Conservation (phyloP, 1,140 invertebrate genomes). For the Listronotus bonariensis region DNA sequence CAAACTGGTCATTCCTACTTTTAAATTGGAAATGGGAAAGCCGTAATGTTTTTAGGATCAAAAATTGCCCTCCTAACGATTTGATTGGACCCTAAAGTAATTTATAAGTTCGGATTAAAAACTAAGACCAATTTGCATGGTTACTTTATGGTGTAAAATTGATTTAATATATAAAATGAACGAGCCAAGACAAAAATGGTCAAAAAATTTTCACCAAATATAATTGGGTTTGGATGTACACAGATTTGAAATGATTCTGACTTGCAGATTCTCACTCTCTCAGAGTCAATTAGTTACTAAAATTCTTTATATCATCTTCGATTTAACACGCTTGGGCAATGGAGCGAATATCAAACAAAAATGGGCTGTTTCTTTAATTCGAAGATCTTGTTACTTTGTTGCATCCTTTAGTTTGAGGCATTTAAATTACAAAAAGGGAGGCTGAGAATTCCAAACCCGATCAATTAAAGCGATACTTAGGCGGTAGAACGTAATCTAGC, state of each 20-base stretch:
- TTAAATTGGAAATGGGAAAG: no score
- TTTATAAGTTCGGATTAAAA: no score
- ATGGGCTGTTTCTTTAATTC: conserved; percentile 17
- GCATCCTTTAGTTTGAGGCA: background rate
- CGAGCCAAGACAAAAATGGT: conserved; percentile 17
- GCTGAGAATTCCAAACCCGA: background rate
- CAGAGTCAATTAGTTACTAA: conserved; percentile 6
- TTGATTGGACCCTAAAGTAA: no score
- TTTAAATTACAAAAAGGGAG: background rate
- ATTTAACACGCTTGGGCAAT: conserved; percentile 21
- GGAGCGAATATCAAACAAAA: conserved; percentile 28
- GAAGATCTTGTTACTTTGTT: background rate
- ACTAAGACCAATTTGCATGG: conserved; percentile 7
- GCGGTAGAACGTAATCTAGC: no score
- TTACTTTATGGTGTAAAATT: conserved; percentile 25
- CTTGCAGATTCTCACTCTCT: conserved; percentile 11
- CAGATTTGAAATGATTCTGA: conserved; percentile 16
- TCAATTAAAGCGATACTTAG: background rate
- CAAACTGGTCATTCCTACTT: no score
- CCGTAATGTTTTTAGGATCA: no score
- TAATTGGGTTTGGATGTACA: conserved; percentile 20
- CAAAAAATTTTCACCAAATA: conserved; percentile 15
- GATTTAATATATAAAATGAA: conserved; percentile 29
- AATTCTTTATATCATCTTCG: conserved; percentile 27
- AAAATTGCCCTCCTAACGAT: no score